Evolutionary conservation across 2,113 vertebrate genomes (phyloP).

Genomic region (Festucalex cinctus): DNA sequence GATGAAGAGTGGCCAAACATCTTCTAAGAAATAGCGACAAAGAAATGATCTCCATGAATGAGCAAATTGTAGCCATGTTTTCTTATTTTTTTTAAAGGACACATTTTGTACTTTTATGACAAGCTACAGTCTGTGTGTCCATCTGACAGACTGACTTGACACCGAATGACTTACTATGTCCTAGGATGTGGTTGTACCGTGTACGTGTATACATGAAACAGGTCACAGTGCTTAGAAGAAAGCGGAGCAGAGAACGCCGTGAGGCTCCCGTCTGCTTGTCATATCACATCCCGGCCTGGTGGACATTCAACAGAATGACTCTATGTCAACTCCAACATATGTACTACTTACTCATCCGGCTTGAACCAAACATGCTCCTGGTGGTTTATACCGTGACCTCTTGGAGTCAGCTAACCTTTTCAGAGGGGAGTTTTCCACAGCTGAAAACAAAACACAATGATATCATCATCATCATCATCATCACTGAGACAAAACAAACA

Average conservation of each 20-base stretch:
- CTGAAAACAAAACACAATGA: not conserved
- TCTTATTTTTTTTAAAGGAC: constrained; percentile 41
- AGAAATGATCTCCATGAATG: no score
- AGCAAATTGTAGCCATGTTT: no score
- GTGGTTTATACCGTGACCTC: not conserved
- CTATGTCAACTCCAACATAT: constrained; percentile 42
- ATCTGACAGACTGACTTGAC: not conserved
- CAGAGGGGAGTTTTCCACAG: not conserved
- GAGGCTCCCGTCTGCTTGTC: constrained; percentile 52
- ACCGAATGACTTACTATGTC: not conserved
- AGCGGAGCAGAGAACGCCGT: constrained; percentile 8
- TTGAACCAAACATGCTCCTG: not conserved
- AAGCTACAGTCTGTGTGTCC: not conserved
- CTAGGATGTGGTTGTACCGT: not conserved
- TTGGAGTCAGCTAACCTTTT: not conserved
- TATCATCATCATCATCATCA: no score
- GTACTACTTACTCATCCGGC: constrained; percentile 22
- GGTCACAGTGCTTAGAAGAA: not conserved
- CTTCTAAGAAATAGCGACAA: no score
- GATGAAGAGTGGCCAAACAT: no score
- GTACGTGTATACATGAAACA: not conserved
- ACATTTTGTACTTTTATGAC: not conserved
- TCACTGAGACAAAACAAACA: not conserved
- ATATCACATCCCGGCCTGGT: constrained; percentile 33
- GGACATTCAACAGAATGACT: constrained; percentile 39